Conservation (phyloP, 2,113 vertebrate species). For the Atrichornis clamosus region DNA sequence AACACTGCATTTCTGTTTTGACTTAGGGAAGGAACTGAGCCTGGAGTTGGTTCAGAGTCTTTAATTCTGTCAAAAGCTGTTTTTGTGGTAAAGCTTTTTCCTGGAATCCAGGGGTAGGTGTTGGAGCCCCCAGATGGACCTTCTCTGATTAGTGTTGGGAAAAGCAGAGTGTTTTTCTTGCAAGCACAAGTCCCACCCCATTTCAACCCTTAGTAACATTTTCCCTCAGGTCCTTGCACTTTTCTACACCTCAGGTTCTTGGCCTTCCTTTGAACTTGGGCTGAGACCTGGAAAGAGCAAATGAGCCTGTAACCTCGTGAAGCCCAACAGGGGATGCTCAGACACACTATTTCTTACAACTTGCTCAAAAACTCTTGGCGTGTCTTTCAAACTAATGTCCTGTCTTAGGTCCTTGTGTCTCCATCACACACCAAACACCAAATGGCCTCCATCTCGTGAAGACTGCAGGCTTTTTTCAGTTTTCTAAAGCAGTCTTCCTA, state of each 20-base stretch:
- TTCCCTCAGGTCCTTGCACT: neutral
- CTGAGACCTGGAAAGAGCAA: neutral
- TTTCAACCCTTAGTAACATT: too few species aligned
- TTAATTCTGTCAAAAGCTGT: neutral
- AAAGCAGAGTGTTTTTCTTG: neutral
- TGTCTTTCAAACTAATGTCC: neutral
- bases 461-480: neutral
- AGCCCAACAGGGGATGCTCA: neutral
- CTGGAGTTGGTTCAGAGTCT: neutral
- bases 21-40: neutral
- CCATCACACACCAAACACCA: neutral
- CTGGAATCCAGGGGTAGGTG: accelerated
- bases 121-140: neutral
- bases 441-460: neutral
- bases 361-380: neutral
- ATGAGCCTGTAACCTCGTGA: neutral
- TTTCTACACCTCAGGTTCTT: neutral
- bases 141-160: neutral
- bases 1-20: neutral
- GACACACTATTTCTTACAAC: neutral
- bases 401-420: neutral
- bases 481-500: neutral
- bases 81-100: neutral
- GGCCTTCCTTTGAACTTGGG: neutral
- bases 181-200: neutral